These are phyloP conservation scores for Halictus ligatus DNA, from an alignment of 2,888 invertebrate species.

Conservation along the genomic window DNA sequence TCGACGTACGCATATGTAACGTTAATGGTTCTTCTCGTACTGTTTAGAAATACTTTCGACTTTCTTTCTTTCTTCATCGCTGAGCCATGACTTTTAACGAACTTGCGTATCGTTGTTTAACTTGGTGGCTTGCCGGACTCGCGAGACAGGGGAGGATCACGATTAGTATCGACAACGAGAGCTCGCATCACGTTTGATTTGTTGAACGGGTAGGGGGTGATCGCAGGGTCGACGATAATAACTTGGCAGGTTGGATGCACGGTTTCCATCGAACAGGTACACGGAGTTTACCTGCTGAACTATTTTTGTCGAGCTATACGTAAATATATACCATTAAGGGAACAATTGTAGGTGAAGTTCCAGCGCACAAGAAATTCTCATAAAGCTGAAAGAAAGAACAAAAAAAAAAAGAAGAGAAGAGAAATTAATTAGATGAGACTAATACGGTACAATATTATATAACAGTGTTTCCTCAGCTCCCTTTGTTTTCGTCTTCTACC, in stretches of 20 bases:
- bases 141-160: no score
- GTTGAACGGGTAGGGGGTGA: conserved; percentile 8
- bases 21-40: neutral
- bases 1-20: conserved; percentile 14
- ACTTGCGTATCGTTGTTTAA: conserved; percentile 16
- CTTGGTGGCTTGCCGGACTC: conserved; percentile 6
- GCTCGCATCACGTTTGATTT: conserved; percentile 21
- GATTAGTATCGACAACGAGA: neutral
- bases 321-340: conserved; percentile 51
- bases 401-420: no score
- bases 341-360: conserved; percentile 59
- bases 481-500: neutral
- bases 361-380: conserved; percentile 53
- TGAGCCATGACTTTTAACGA: conserved; percentile 14
- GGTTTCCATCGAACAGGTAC: neutral
- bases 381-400: conserved; percentile 36
- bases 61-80: conserved; percentile 8
- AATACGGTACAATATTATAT: conserved; percentile 55
- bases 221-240: conserved; percentile 8
- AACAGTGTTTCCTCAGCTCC: conserved; percentile 33
- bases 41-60: conserved; percentile 18
- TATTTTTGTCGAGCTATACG: conserved; percentile 15
- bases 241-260: conserved; percentile 13
- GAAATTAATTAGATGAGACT: conserved; percentile 32
- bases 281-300: neutral